Evolutionary conservation across 2,888 invertebrate genomes (phyloP).

Genomic region (Emmelina monodactyla): DNA sequence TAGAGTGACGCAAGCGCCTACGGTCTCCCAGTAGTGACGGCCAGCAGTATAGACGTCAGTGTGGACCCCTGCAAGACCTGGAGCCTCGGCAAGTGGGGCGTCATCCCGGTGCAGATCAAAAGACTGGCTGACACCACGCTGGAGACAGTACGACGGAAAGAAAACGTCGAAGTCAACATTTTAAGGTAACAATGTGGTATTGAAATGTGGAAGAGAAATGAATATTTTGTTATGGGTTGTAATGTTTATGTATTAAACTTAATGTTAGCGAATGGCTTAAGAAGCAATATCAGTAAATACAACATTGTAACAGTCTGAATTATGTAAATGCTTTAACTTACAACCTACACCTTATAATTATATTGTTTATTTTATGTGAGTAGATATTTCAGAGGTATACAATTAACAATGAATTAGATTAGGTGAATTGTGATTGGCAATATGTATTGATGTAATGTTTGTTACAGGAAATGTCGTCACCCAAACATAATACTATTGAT

Average conservation of each 20-base stretch:
- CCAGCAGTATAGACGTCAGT: conserved; percentile 38
- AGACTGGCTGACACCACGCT: conserved; percentile 35
- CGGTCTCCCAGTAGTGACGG: conserved; percentile 47
- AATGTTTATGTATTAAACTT: too few species aligned
- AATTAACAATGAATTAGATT: too few species aligned
- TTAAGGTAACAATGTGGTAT: too few species aligned
- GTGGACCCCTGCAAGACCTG: conserved; percentile 30
- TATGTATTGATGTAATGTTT: too few species aligned
- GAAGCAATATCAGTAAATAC: too few species aligned
- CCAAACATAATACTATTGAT: conserved; percentile 59
- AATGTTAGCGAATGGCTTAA: too few species aligned
- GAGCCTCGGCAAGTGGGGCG: conserved; percentile 48
- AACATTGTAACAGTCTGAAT: too few species aligned
- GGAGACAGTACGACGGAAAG: conserved; percentile 39
- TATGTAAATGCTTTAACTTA: too few species aligned
- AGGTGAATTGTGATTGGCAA: too few species aligned
- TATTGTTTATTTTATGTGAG: background rate
- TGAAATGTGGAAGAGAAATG: conserved; percentile 6
- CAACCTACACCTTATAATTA: too few species aligned
- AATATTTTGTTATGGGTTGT: background rate
- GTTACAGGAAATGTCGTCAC: conserved; percentile 58
- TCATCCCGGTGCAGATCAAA: conserved; percentile 48
- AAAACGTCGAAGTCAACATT: conserved; percentile 47
- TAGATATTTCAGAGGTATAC: too few species aligned
- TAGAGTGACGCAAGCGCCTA: conserved; percentile 50